Base-by-base conservation (phyloP, 2,113 vertebrate species). In the Dasypus novemcinctus region DNA sequence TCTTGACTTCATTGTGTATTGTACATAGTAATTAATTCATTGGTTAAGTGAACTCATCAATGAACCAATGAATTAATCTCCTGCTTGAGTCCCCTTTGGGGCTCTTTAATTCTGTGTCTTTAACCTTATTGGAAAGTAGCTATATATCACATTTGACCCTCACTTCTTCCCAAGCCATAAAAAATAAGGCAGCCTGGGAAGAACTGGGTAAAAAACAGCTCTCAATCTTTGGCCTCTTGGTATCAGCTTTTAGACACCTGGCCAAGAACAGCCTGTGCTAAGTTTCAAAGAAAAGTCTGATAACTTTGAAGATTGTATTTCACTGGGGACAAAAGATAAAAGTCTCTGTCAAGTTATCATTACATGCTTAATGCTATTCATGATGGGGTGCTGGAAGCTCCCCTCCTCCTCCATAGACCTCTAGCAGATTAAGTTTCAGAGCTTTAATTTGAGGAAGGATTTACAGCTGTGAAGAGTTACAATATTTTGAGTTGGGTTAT, bases 381-480 rank as follows among this genome's bases (percentile, higher is more conserved):
- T 85, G 81, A 87, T 83, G 54, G 94, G 96, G 68, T 75, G 81
- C 74, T 90, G 7, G 25, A 31, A 91, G 83, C 0, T 4, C 57
- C 87, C 54, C 86, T 96, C 89, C 85, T 91, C 31, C 93, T 90
- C 75, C 33, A 29, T 71, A 80, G 95, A 94, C 83, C 76, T 92
- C 87, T 75, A 74, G 82, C 64, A 96, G 96, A 96, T 96, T 96
- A 95, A 80, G 75, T 90, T 89, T 97, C 79, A 3, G 79, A 81
- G 90, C 91, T 96, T 97, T 97, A 97, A 97, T 97, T 97, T 97
- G 91, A 95, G 85, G 86, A 94, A 95, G 80, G 97, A 96, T 97
- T 97, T 97, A 93, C 41, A 93, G 91, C 91, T 95, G 93, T 95
- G 96, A 96, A 95, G 76, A 96, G 80, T 63, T 72, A 94, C 91